Conservation (phyloP, 2,113 vertebrate genomes). For the Pteropus alecto region DNA sequence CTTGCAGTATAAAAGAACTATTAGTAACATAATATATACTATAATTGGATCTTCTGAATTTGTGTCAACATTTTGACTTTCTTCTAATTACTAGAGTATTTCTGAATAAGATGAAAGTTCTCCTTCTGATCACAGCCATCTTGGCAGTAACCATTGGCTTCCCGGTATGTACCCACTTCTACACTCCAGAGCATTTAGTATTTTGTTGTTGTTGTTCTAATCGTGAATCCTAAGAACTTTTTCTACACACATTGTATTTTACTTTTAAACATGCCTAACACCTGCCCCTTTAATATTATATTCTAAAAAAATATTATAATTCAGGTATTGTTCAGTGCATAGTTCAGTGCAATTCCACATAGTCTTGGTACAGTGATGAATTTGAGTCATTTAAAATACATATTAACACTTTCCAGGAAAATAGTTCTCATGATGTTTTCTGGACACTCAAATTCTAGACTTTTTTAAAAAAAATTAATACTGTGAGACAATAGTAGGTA, state of each 20-base stretch:
- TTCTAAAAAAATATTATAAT: background rate
- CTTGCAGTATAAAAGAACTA: background rate
- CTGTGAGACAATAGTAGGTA: background rate
- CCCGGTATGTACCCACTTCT: background rate
- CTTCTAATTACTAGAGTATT: background rate
- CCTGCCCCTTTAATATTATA: background rate
- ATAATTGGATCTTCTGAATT: background rate
- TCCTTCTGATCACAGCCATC: constrained; percentile 41
- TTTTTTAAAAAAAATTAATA: background rate
- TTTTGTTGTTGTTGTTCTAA: background rate
- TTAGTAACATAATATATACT: background rate
- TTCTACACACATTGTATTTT: background rate
- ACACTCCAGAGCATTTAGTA: background rate
- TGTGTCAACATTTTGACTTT: background rate
- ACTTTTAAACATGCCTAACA: background rate
- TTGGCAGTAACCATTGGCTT: constrained; percentile 17
- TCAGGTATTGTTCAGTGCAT: background rate
- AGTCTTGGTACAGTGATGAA: background rate
- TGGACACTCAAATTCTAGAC: background rate
- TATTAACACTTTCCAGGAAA: background rate
- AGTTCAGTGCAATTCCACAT: background rate
- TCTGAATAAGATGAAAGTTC: constrained; percentile 42
- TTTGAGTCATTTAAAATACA: background rate
- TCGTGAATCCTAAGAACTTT: background rate
- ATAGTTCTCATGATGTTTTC: background rate